Percentiles rank a stretch among this genome's conserved stretches.
These are phyloP conservation scores for Papilio glaucus DNA, from an alignment of 1,140 invertebrate species.

Conservation along the genomic window DNA sequence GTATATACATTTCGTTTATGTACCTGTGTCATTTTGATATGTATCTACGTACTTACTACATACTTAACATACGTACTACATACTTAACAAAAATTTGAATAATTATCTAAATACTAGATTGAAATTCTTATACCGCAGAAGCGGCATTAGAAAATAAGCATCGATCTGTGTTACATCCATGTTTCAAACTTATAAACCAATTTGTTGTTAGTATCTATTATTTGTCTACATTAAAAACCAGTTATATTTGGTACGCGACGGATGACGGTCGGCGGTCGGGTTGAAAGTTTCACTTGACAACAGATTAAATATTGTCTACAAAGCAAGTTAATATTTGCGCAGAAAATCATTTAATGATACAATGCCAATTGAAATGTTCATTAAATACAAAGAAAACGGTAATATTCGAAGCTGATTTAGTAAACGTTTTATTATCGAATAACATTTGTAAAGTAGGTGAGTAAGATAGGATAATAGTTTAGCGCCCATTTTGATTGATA, in stretches of 20 bases:
- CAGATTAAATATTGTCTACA: constrained; percentile 33
- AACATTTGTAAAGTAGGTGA: constrained; percentile 23
- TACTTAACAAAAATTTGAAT: no score
- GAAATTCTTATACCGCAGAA: no score
- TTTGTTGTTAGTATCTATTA: constrained; percentile 33
- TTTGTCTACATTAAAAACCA: constrained; percentile 42
- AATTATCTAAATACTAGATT: no score
- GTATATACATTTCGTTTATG: no score
- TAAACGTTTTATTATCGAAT: constrained; percentile 24
- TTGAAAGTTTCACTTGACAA: constrained; percentile 34
- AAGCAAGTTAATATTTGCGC: background rate
- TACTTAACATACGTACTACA: no score
- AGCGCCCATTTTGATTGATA: background rate
- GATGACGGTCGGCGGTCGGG: constrained; percentile 24
- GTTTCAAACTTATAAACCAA: background rate
- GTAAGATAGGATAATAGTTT: background rate
- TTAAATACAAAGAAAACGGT: background rate
- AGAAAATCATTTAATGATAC: background rate
- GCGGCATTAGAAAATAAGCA: no score
- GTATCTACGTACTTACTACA: no score
- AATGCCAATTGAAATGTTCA: background rate
- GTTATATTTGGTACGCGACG: constrained; percentile 46
- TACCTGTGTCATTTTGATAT: no score
- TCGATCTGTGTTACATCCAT: constrained; percentile 2
- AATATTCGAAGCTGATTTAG: background rate